Base-by-base conservation (phyloP, 2,888 invertebrate species). In the Oxystoma pomonae region DNA sequence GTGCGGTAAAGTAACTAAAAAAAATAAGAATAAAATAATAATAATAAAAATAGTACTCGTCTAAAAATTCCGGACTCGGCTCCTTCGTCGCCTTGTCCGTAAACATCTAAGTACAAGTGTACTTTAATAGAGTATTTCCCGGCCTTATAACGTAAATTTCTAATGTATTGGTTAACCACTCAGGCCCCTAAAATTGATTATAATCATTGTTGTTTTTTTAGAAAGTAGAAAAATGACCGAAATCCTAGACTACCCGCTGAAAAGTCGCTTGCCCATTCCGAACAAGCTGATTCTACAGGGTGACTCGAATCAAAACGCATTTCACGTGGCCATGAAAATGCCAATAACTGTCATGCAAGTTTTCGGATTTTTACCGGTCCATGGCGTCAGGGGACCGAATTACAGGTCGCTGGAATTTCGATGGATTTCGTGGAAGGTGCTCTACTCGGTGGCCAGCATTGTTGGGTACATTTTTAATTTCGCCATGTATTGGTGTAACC, bases 361-460 rank as follows among this genome's bases (percentile, higher is more conserved):
- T 20, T 70, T 69, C 53, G 70, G 70, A 51, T 69, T 65, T 35
- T 66, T 72, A 62, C 70, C 72, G 7, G 49, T 71, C 16, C 50
- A 20, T 9, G 70, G 69, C 16, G 60, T 67, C 20, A 67, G 51
- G 2, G 49, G 59, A 19, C 35, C 55, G 7, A 58, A 59, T n/a
- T 57, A 60, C 1, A 58, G 55, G n/a, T 35, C 57, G 16, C 49
- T 71, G 35, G 62, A 52, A 51, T 71, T 72, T 19, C 66, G 64
- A 16, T 72, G 70, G 71, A 55, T 20, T 16, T 68, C 66, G 7
- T 67, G 66, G 55, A 65, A 57, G 60, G 64, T 62, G n/a, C 16
- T 68, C 1, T 70, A 67, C 22, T 51, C 64, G 5, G n/a, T 67
- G 7, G 2, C 66, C 1, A 67, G 66, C 50, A 50, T 62, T 16